Percentiles rank a stretch among this genome's conserved stretches.
phyloP scores from a whole-genome alignment of 2,113 vertebrate species.

The Rhabdomys dilectus region DNA sequence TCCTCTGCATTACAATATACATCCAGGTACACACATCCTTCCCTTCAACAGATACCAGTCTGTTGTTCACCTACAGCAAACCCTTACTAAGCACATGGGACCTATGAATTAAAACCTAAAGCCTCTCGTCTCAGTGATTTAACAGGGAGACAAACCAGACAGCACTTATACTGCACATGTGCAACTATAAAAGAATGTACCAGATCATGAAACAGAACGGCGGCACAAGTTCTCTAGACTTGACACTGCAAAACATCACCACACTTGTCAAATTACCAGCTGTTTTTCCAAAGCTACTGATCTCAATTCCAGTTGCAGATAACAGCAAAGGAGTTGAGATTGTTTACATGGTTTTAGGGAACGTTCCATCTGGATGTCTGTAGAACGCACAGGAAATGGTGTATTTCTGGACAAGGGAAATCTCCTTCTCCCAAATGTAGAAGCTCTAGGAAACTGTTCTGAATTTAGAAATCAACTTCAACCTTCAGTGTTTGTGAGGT shows the following conservation, averaged over 20 bases:
- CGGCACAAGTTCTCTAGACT: not conserved
- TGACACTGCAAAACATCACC: not conserved
- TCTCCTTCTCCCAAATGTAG: conserved; percentile 70
- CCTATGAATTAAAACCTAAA: not conserved
- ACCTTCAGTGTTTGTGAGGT: not conserved
- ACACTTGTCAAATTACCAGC: not conserved
- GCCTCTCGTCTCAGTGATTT: not conserved
- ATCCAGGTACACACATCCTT: not conserved
- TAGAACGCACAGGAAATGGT: conserved; percentile 68
- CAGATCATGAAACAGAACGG: not conserved
- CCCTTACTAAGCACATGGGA: not conserved
- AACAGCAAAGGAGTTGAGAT: not conserved
- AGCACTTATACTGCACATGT: not conserved
- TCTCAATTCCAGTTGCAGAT: conserved; percentile 39
- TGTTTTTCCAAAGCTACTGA: conserved; percentile 12
- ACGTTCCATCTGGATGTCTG: conserved; percentile 47
- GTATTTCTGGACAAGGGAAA: conserved; percentile 73
- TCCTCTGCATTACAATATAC: not conserved
- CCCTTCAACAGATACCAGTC: not conserved
- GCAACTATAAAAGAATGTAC: not conserved
- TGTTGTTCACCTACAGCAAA: not conserved
- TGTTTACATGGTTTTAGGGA: conserved; percentile 51
- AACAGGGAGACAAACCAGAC: not conserved
- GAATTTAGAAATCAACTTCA: conserved; percentile 63
- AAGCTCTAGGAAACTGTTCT: conserved; percentile 65